A percentile compares a stretch with the other conserved stretches of the same genome.
phyloP scores from a whole-genome alignment of 2,888 invertebrate species.

The Nomada fabriciana region DNA sequence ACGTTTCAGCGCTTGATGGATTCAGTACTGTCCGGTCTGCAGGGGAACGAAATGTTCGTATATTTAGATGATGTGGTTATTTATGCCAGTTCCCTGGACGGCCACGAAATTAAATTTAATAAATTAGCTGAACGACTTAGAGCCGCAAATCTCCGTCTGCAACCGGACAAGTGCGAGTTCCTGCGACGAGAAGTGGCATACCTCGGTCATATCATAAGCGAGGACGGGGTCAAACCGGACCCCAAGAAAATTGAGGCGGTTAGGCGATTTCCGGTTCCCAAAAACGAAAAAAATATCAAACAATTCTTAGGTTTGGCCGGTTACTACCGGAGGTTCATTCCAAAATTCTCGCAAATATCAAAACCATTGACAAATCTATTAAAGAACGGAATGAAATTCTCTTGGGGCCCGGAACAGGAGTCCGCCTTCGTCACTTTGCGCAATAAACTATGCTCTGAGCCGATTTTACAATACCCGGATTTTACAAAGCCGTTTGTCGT shows the following conservation, averaged over 20 bases:
- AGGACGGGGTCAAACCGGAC: not conserved
- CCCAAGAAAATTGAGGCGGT: not conserved
- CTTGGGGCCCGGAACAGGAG: not conserved
- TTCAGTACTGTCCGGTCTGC: too few relatives aligned
- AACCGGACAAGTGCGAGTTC: not conserved
- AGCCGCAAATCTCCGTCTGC: not conserved
- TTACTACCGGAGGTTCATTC: too few relatives aligned
- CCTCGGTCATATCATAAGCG: too few relatives aligned
- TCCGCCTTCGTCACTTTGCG: too few relatives aligned
- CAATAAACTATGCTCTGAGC: not conserved
- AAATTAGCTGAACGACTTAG: not conserved
- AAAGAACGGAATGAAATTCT: not conserved
- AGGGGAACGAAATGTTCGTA: too few relatives aligned
- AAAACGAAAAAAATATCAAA: not conserved
- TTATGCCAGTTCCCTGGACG: not conserved
- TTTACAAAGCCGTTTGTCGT: not conserved
- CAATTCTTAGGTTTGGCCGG: too few relatives aligned
- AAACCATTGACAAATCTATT: not conserved
- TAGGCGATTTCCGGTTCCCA: not conserved
- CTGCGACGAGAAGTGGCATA: not conserved
- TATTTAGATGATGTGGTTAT: not conserved
- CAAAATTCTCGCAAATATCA: not conserved
- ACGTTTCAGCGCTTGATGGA: too few relatives aligned
- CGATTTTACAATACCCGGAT: not conserved
- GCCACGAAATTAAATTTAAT: not conserved